Percentiles rank a stretch among this genome's conserved stretches.
Evolutionary conservation across 2,888 invertebrate species (phyloP).

Genomic region (Yponomeuta malinellus): DNA sequence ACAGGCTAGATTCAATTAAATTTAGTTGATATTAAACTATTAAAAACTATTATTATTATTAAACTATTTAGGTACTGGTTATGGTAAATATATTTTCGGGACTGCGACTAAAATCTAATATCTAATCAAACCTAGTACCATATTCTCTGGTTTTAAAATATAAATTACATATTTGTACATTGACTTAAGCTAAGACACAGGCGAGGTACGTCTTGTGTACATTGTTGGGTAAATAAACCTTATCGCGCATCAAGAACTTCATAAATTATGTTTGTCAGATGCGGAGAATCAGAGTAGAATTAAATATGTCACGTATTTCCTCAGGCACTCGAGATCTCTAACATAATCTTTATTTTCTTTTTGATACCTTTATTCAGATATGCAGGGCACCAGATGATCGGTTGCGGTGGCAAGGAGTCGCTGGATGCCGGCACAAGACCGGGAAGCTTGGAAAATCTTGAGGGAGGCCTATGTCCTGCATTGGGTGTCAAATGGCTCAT

Average conservation of each 20-base stretch:
- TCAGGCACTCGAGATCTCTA: constrained; percentile 19
- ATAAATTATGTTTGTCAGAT: constrained; percentile 75
- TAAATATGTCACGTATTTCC: constrained; percentile 23
- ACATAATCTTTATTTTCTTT: constrained; percentile 22
- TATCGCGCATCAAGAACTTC: constrained; percentile 73
- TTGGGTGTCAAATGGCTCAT: too few species aligned
- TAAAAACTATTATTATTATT: too few species aligned
- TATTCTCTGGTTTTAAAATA: not conserved
- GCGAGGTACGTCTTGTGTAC: constrained; percentile 59
- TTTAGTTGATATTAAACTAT: too few species aligned
- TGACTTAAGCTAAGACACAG: constrained; percentile 44
- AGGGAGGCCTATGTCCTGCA: too few species aligned
- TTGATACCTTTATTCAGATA: constrained; percentile 8
- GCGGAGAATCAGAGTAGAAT: constrained; percentile 44
- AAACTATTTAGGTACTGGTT: too few species aligned
- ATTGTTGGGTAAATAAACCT: constrained; percentile 67
- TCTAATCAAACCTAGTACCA: not conserved
- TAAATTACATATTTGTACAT: constrained; percentile 22
- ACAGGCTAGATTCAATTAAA: too few species aligned
- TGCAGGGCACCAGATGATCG: too few species aligned
- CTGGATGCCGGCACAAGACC: too few species aligned
- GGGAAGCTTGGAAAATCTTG: too few species aligned
- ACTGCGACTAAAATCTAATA: not conserved
- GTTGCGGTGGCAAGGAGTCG: too few species aligned
- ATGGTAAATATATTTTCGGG: too few species aligned